Base-by-base conservation (phyloP, 2,888 invertebrate genomes). In the Macropis europaea region DNA sequence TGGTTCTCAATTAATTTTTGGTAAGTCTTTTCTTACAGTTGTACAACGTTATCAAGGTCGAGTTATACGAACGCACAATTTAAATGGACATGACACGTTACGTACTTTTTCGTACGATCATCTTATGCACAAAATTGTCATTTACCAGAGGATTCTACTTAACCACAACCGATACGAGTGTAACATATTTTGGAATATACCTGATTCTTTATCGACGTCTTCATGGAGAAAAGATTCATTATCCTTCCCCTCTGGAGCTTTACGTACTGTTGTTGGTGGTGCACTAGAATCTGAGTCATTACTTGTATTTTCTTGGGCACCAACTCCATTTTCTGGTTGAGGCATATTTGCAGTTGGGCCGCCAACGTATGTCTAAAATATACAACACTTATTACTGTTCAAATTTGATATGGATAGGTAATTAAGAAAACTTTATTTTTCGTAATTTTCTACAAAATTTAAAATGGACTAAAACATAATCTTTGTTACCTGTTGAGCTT, bases 211-310 rank as follows among this genome's bases (percentile, higher is more conserved):
- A 52, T 92, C 89, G 66, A 89, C 91, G 86, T 94, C 93, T 86
- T 93, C 93, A 53, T 91, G 91, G 82, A 93, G 91, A 86, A 92
- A 91, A 17, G 93, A 92, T 84, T 95, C 95, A 89, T 95, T 94
- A 90, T 96, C 96, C 88, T 95, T 95, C 22, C 96, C 96, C 86
- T 96, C 96, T 2, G 96, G 96, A 47, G 94, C 95, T 89, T 93
- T 93, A 24, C 95, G 90, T 47, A 93, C 91, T 66, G 93, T 92
- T 79, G 87, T 79, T 17, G 88, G 84, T 57, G 89, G 69, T 3
- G 85, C 81, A 26, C 82, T 80, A 45, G 88, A 84, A 59, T 88
- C 87, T 17, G 87, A 82, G 30, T 89, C 88, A 34, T 82, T 84
- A 48, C 76, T 75, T 47, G 70, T 73, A 61, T 72, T 76, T 22